Conservation (phyloP, 2,113 vertebrate genomes). For the Ondatra zibethicus region DNA sequence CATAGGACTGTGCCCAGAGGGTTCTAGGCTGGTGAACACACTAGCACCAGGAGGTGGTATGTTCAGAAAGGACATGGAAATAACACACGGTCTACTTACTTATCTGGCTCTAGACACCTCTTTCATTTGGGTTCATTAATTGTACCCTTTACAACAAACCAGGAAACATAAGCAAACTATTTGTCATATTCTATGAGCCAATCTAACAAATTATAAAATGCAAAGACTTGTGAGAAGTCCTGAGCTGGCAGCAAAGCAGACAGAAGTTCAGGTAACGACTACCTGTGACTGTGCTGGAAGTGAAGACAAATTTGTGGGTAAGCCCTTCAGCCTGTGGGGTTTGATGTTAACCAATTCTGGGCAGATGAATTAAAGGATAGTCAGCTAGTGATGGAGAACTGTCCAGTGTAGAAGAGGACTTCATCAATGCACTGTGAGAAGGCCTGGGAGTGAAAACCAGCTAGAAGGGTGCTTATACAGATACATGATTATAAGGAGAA, state of each 20-base stretch:
- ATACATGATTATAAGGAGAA: background rate
- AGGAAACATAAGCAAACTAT: background rate
- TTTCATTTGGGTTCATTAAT: background rate
- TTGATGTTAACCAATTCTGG: background rate
- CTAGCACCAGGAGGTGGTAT: background rate
- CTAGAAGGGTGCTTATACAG: background rate
- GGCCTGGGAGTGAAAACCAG: background rate
- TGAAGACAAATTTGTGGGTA: background rate
- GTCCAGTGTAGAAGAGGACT: background rate
- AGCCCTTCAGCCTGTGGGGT: background rate
- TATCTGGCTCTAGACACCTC: background rate
- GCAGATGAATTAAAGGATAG: background rate
- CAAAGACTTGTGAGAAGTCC: background rate
- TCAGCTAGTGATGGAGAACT: background rate
- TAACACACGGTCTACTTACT: background rate
- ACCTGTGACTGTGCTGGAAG: background rate
- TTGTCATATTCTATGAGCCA: background rate
- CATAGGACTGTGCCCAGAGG: background rate
- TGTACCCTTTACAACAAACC: background rate
- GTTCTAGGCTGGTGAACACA: background rate
- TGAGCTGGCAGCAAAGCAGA: background rate
- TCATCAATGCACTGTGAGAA: background rate
- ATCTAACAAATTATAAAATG: background rate
- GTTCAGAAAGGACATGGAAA: background rate
- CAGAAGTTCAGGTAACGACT: background rate